Conservation (phyloP, 2,797 vertebrate genomes). For the Neosilurus hyrtlii region DNA sequence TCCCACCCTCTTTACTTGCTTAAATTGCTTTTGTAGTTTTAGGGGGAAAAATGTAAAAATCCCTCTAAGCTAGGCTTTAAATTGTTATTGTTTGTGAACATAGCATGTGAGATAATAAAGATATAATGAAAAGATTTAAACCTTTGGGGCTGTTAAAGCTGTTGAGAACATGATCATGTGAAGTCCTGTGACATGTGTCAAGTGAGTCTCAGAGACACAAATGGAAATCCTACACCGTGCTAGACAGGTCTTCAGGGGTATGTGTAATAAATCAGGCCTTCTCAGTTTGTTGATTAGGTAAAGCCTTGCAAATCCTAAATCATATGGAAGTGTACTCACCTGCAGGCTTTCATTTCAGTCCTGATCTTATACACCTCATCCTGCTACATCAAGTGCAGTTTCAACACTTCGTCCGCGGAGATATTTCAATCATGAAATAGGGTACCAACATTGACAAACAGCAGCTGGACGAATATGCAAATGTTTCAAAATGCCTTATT, state of each 20-base stretch:
- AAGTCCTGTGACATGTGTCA: background rate
- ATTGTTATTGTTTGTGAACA: background rate
- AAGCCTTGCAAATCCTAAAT: background rate
- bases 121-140: background rate
- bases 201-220: background rate
- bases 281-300: background rate
- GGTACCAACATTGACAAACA: background rate
- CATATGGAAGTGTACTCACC: background rate
- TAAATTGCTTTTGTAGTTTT: background rate
- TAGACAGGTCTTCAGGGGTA: background rate
- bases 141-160: background rate
- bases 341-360: background rate
- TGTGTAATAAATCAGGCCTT: background rate
- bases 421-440: background rate
- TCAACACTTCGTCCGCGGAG: background rate
- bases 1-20: background rate
- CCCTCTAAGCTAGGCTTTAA: background rate
- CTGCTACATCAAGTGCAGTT: background rate
- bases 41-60: background rate
- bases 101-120: background rate
- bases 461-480: background rate
- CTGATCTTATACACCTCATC: background rate
- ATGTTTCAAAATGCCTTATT: background rate
- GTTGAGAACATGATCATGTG: background rate
- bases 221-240: background rate